These are phyloP conservation scores for Phallusia fumigata DNA, from an alignment of 23 tunicate species.

Conservation along the genomic window DNA sequence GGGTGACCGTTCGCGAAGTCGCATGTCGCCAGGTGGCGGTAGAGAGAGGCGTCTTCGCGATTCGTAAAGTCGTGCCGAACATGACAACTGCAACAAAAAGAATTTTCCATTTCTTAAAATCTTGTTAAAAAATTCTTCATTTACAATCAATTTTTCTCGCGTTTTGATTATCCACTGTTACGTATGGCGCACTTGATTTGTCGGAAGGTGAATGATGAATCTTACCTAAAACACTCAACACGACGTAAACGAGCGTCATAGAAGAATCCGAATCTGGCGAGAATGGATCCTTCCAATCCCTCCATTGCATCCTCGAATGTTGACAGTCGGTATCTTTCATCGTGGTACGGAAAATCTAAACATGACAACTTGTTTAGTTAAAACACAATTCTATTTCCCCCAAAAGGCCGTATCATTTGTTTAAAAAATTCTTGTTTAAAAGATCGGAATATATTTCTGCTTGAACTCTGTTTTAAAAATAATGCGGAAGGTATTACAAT, in stretches of 20 bases:
- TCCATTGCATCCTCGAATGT: slow-evolving; percentile 17
- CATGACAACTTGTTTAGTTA: too few species aligned
- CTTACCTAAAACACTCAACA: slow-evolving; percentile 15
- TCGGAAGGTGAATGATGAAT: not conserved
- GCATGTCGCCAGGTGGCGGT: not conserved
- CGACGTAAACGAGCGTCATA: not conserved
- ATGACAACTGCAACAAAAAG: not conserved
- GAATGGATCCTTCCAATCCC: slow-evolving; percentile 7
- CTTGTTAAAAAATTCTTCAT: too few species aligned
- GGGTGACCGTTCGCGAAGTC: not conserved
- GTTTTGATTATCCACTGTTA: too few species aligned
- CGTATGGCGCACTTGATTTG: too few species aligned
- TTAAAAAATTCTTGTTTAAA: too few species aligned
- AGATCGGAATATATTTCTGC: too few species aligned
- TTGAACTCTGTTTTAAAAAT: too few species aligned
- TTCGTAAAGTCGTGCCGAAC: not conserved
- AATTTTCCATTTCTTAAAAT: too few species aligned
- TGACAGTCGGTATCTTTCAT: slow-evolving; percentile 4
- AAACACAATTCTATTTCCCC: too few species aligned
- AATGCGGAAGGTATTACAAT: too few species aligned
- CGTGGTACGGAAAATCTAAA: not conserved
- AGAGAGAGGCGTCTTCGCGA: not conserved
- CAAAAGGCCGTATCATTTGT: too few species aligned
- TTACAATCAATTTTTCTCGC: too few species aligned
- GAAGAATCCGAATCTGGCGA: slow-evolving; percentile 17